Conservation (phyloP, 2,797 vertebrate species). For the Hippocampus kuda region DNA sequence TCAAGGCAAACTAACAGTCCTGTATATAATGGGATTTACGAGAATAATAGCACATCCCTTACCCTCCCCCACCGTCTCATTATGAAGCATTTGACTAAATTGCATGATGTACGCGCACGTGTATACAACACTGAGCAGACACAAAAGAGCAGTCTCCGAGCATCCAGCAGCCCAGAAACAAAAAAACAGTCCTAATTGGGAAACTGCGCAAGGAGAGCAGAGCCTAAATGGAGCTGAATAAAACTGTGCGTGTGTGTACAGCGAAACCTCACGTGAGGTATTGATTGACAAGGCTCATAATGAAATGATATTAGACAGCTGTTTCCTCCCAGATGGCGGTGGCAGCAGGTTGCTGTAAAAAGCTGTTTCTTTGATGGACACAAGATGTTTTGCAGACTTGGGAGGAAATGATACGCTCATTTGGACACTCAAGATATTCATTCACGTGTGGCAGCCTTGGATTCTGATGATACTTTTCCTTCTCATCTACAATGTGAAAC, state of each 20-base stretch:
- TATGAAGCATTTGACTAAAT: background rate
- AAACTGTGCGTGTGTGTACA: background rate
- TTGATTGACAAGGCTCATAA: slow-evolving; percentile 13
- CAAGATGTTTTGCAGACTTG: slow-evolving; percentile 5
- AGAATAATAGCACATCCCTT: background rate
- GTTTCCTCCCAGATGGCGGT: slow-evolving; percentile 14
- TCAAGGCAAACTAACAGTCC: background rate
- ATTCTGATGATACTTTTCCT: background rate
- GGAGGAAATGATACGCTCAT: background rate
- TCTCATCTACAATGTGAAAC: background rate
- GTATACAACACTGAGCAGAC: background rate
- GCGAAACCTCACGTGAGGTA: no score
- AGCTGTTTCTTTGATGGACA: slow-evolving; percentile 5
- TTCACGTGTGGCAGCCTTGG: background rate
- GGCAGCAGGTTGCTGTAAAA: slow-evolving; percentile 5
- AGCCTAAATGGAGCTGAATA: background rate
- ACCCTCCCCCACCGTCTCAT: background rate
- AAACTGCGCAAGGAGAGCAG: background rate
- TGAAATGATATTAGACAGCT: slow-evolving; percentile 15
- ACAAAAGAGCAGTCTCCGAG: background rate
- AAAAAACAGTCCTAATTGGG: background rate
- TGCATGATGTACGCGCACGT: background rate
- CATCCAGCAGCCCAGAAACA: background rate
- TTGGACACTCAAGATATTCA: background rate
- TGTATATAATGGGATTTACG: background rate